Base-by-base conservation (phyloP, 2,888 invertebrate species). In the Crioceris asparagi region DNA sequence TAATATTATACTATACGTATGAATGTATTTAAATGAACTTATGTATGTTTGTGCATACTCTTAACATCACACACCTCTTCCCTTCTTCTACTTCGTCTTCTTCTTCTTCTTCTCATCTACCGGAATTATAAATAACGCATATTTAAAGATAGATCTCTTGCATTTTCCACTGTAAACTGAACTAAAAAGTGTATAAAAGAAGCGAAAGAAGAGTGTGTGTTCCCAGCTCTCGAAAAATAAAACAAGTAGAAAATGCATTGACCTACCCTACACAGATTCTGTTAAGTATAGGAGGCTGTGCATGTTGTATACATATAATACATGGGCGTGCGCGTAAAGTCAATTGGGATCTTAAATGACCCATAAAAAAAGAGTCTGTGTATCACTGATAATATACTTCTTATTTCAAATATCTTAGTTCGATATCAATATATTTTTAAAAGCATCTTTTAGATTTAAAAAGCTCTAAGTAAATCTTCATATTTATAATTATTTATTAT, bases 191-290 rank as follows among this genome's bases (percentile, higher is more conserved):
- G 53, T 53, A 58, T 54, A 59, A 59, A 60, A 58, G 58, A 61
- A 59, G 53, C 51, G 59, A 61, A 61, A 62, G 62, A 62, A n/a
- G n/a, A n/a, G n/a, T n/a, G 62, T 63, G 62, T 63, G 57, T 60
- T 54, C 56, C 53, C 48, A 44, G 27, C 27, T 27, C 48, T 49
- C 41, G 53, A 54, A 62, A 63, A 64, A 63, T 61, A 64, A 63
- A 64, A 62, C 63, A 57, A 62, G 61, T 58, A 63, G 61, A 62
- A 64, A 62, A 65, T 64, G 59, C 65, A 64, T 61, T 65, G 65
- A 65, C 65, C 65, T 65, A 65, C 65, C 65, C 65, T 64, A 64
- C 65, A 63, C 64, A 62, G 62, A 63, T 61, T 63, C 62, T 61
- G 60, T 60, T 62, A 58, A 61, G 59, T 60, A 62, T 62, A 58